phyloP scores from a whole-genome alignment of 1,140 invertebrate genomes.

The Macrobrachium rosenbergii region DNA sequence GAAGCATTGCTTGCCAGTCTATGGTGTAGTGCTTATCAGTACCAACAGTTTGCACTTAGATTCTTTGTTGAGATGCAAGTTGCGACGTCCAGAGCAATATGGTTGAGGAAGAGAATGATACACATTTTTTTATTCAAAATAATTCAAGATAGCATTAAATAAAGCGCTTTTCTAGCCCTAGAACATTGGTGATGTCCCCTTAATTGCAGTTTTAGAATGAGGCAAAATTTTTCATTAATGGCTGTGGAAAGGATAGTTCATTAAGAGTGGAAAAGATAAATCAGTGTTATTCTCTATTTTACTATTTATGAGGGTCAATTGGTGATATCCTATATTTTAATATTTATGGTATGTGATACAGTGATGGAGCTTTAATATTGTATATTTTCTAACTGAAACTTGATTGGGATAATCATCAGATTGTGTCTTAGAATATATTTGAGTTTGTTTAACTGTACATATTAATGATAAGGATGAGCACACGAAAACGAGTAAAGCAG shows the following conservation, averaged over 20 bases:
- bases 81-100: slow-evolving; percentile 62
- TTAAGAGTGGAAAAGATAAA: slow-evolving; percentile 29
- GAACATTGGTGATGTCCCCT: slow-evolving; percentile 7
- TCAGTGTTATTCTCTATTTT: slow-evolving; percentile 49
- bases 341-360: slow-evolving; percentile 63
- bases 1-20: slow-evolving; percentile 3
- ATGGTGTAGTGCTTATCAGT: slow-evolving; percentile 6
- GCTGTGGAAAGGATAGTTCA: slow-evolving; percentile 45
- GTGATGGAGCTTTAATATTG: slow-evolving; percentile 62
- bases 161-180: slow-evolving; percentile 30
- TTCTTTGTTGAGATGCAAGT: slow-evolving; percentile 55
- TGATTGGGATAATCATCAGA: slow-evolving; percentile 48
- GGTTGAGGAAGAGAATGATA: slow-evolving; percentile 49
- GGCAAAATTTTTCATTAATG: slow-evolving; percentile 30
- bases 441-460: slow-evolving; percentile 48
- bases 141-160: slow-evolving; percentile 35
- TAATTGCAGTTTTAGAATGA: not conserved
- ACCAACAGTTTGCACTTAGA: slow-evolving; percentile 49
- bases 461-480: slow-evolving; percentile 32
- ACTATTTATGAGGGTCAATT: slow-evolving; percentile 60
- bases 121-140: slow-evolving; percentile 37
- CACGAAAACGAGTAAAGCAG: not conserved
- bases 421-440: slow-evolving; percentile 44
- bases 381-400: slow-evolving; percentile 35
- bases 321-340: slow-evolving; percentile 63